These are phyloP conservation scores for Geothlypis trichas DNA, from an alignment of 2,113 vertebrate species.

Conservation along the genomic window DNA sequence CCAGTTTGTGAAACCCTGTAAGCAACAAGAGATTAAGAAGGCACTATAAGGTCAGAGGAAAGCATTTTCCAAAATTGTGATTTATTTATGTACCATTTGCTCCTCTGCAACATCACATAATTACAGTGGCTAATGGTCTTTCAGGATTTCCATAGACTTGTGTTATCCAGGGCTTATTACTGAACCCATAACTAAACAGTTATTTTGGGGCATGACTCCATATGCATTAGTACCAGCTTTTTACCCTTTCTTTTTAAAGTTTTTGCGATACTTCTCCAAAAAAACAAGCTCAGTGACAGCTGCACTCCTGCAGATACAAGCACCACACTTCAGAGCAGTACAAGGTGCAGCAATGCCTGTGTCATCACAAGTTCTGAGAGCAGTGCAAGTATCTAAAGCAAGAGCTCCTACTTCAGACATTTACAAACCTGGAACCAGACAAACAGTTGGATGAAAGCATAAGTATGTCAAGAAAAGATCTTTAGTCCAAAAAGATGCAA, in stretches of 20 bases:
- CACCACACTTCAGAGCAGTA: not conserved
- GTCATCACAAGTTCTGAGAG: not conserved
- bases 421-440: slow-evolving; percentile 14
- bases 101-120: not conserved
- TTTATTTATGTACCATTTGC: not conserved
- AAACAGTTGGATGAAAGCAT: not conserved
- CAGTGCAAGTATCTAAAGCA: not conserved
- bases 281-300: not conserved
- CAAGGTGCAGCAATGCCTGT: not conserved
- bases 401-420: not conserved
- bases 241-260: not conserved
- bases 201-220: not conserved
- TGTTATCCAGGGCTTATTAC: not conserved
- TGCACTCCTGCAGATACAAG: not conserved
- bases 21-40: slow-evolving; percentile 12
- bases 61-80: not conserved
- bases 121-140: not conserved
- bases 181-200: not conserved
- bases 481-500: not conserved
- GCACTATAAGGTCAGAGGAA: not conserved
- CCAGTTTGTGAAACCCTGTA: slow-evolving; percentile 89
- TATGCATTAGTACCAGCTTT: not conserved
- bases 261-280: not conserved
- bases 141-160: slow-evolving; percentile 1
- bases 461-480: not conserved